Base-by-base conservation (phyloP, 2,888 invertebrate species). In the Troilus luridus region DNA sequence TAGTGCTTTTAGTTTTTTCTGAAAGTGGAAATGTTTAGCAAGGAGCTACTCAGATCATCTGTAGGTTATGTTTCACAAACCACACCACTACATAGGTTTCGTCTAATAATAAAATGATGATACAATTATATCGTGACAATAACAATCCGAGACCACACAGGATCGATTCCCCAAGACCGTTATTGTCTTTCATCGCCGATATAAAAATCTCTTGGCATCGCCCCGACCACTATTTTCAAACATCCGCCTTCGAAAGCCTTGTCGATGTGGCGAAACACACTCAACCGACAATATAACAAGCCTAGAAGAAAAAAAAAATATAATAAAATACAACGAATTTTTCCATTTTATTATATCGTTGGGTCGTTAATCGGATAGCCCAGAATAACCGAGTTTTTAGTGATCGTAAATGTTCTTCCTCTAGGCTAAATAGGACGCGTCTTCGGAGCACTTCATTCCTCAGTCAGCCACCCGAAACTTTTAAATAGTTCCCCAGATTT, bases 301-400 rank as follows among this genome's bases (percentile, higher is more conserved):
- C 27, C 72, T 24, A 11, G 24, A 27, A 72, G 9, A 24, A 67
- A 67, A 10, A 60, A 21, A 41, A 41, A 41, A 41, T 41, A 41
- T 41, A 41, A 64, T 9, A 67, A 77, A 77, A 77, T 7, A 77
- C 27, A 77, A 3, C 8, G 41, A 77, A 41, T 77, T 77, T 41
- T 27, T 77, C 72, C 24, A 77, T 85, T 85, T 85, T 85, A 56
- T 85, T 85, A 11, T 56, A 85, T 56, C 56, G 85, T 85, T 85
- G 21, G 85, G 85, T n/a, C 85, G 85, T 85, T 85, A 85, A 85
- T 85, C 85, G 85, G 56, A 85, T n/a, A 85, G 54, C 54, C n/a
- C 21, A 85, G 85, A 85, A 85, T 85, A 85, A 58, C 85, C 56
- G 11, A 56, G 85, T 58, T 85, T 41, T 85, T 85, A 85, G 85